Evolutionary conservation across 2,888 invertebrate species (phyloP), one percentile per base, ranked within the genome.

Genomic region (Epirrhoe alternata): DNA sequence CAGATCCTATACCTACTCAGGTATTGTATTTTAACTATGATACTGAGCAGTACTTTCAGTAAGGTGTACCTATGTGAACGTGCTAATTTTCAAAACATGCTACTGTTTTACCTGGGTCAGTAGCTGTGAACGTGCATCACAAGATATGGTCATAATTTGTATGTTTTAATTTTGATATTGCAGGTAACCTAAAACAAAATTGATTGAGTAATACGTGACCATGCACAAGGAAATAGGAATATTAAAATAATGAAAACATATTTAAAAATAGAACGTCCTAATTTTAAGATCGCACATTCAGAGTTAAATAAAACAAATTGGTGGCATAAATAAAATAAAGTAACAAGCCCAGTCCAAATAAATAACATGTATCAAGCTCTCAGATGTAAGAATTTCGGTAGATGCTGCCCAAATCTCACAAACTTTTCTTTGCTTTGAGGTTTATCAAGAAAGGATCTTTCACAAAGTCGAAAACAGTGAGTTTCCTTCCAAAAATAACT

Each of bases 21-120:
- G 14, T 47, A 53, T 17, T 10, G 8, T 59, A 30, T 64, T 52
- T 47, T 47, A 33, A 57, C 17, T 54, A 35, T 16, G 24, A 49
- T 24, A 35, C 35, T 52, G 52, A 51, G 38, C 30, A 50, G 33
- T 53, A 61, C 61, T 47, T 61, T 58, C 58, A 53, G 58, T 58
- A 38, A 12, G 1, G 30, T 54, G 17, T 17, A n/a, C n/a, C n/a
- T n/a, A 35, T 53, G 50, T 42, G 42, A 30, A 57, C 51, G 17
- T 62, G 55, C 56, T 31, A 38, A 31, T 56, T 62, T 61, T 42
- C 35, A 38, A 55, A 55, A 61, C 49, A 61, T 47, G 47, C 7
- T 16, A 16, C 45, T 45, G 14, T 45, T 45, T 45, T 4, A 45
- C 14, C 16, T 47, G 16, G 16, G 14, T 14, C 16, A 47, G 47